Evolutionary conservation across 2,113 vertebrate species (phyloP).

Genomic region (Epinephelus fuscoguttatus): DNA sequence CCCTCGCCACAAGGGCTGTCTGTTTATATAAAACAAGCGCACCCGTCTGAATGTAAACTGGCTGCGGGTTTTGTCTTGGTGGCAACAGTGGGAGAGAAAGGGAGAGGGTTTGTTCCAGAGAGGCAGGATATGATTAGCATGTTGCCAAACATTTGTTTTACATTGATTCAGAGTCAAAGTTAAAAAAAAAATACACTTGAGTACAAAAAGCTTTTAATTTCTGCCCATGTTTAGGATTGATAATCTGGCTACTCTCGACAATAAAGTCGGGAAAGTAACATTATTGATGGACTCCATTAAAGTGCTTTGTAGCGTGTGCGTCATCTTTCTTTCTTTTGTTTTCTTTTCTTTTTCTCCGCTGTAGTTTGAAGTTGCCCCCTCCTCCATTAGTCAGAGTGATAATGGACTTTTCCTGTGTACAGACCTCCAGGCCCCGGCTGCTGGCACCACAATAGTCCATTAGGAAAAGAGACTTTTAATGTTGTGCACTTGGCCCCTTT

Average conservation of each 20-base stretch:
- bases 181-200: constrained; percentile 62
- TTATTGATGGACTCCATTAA: constrained; percentile 80
- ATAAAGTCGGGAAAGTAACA: constrained; percentile 63
- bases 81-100: constrained; percentile 50
- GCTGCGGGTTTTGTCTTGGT: constrained; percentile 73
- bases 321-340: constrained; percentile 70
- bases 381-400: constrained; percentile 73
- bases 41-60: constrained; percentile 81
- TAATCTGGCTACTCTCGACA: constrained; percentile 64
- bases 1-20: constrained; percentile 76
- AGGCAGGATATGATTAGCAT: constrained; percentile 65
- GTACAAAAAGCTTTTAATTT: constrained; percentile 44
- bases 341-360: constrained; percentile 66
- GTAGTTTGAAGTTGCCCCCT: constrained; percentile 63
- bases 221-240: constrained; percentile 68
- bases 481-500: constrained; percentile 46
- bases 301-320: constrained; percentile 70
- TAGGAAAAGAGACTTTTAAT: constrained; percentile 65
- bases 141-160: constrained; percentile 84
- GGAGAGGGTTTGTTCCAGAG: constrained; percentile 63
- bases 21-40: constrained; percentile 83
- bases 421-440: constrained; percentile 66
- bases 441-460: constrained; percentile 69
- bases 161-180: constrained; percentile 67
- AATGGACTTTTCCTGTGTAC: constrained; percentile 77